Base-by-base conservation (phyloP, 2,113 vertebrate genomes). In the Ciconia stormi region DNA sequence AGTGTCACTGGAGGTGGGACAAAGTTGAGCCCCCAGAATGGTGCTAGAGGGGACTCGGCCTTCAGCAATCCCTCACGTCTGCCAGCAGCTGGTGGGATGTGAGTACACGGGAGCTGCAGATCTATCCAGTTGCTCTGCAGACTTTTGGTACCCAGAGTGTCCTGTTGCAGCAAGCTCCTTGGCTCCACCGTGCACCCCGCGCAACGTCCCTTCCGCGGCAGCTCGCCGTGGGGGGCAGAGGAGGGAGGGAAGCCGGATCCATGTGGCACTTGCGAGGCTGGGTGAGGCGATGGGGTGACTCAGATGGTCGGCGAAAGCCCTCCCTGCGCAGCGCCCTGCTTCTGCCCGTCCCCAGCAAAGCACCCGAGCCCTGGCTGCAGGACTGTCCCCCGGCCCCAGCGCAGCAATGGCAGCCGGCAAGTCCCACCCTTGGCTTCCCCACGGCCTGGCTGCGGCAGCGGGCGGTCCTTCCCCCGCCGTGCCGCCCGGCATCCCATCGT, bases 371-470 rank as follows among this genome's bases (percentile, higher is more conserved):
- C 55, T 13, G 23, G 19, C 79, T 40, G 46, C 38, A 4, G n/a
- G 40, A 25, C n/a, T 1, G 42, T 23, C 21, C n/a, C n/a, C 34
- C 2, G 1, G 34, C 34, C 34, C 42, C 44, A 22, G 63, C 2
- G 13, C 49, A 36, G 44, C 44, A 8, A 12, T 2, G 2, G 65
- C 55, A 42, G n/a, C 11, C 1, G 9, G 13, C 22, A 9, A 29
- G 5, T n/a, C 14, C 49, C 59, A 13, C 23, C 7, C 7, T 6
- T 2, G 36, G 14, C 40, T 22, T 29, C 13, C 42, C 32, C 40
- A 2, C 2, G 27, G 42, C 19, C 23, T 8, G 44, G 38, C 30
- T 23, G 69, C 4, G 47, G 62, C 16, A 26, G 14, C 0, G 0
- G 55, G 16, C 5, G 2, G 10, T 20, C 26, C 53, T 13, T n/a